Percentiles rank a stretch among this genome's conserved stretches.
Conservation (phyloP, 2,888 invertebrate species). For the Perithous albicinctus region DNA sequence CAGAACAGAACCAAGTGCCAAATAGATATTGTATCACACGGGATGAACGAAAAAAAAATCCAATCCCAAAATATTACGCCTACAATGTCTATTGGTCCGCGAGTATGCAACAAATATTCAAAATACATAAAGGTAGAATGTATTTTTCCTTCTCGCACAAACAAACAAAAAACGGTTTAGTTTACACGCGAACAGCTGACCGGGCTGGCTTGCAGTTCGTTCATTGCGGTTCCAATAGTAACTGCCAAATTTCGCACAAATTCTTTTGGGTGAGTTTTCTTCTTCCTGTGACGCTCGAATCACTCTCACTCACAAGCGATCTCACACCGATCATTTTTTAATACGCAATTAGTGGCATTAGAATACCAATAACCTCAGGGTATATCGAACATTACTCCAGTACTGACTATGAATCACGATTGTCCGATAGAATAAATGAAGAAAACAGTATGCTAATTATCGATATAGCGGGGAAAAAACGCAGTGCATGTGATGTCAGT, state of each 20-base stretch:
- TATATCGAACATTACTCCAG: constrained; percentile 64
- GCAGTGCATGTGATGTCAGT: constrained; percentile 46
- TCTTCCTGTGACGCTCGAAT: background rate
- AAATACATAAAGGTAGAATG: constrained; percentile 27
- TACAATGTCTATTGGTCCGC: constrained; percentile 48
- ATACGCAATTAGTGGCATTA: constrained; percentile 60
- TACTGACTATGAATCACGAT: constrained; percentile 62
- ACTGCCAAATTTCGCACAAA: constrained; percentile 33
- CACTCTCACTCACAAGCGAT: constrained; percentile 7
- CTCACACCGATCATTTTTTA: constrained; percentile 51
- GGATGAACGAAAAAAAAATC: constrained; percentile 32
- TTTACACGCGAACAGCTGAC: background rate
- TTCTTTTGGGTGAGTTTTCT: constrained; percentile 36
- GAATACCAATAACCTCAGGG: constrained; percentile 64
- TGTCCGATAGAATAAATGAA: constrained; percentile 64
- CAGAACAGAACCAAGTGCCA: constrained; percentile 68
- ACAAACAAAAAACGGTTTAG: background rate
- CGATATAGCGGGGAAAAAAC: constrained; percentile 42
- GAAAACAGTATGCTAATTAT: constrained; percentile 46
- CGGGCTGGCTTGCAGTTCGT: no score
- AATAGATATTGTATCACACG: constrained; percentile 61
- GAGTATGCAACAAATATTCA: constrained; percentile 30
- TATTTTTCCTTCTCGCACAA: constrained; percentile 45
- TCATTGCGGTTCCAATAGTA: constrained; percentile 15
- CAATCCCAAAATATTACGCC: constrained; percentile 21